Evolutionary conservation across 2,888 invertebrate species (phyloP).

Genomic region (Ophion obscuratus): DNA sequence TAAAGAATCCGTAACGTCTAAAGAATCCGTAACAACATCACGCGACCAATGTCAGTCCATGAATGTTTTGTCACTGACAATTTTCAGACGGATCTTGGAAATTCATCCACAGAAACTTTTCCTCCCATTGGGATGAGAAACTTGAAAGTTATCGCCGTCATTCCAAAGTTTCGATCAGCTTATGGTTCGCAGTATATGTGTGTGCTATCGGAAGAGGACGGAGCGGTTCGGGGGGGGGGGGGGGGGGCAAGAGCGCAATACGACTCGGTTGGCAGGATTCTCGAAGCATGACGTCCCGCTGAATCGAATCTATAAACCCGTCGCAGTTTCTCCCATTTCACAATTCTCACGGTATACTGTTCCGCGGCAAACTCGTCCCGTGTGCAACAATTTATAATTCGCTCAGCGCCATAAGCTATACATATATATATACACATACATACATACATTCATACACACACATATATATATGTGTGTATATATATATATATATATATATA

Average conservation of each 20-base stretch:
- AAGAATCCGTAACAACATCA: not conserved
- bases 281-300: constrained; percentile 7
- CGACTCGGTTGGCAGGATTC: constrained; percentile 8
- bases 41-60: not conserved
- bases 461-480: too few relatives aligned
- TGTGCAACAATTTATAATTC: constrained; percentile 30
- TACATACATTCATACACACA: too few relatives aligned
- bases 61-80: not conserved
- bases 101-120: not conserved
- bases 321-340: constrained; percentile 45
- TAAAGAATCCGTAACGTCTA: not conserved
- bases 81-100: not conserved
- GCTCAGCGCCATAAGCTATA: not conserved
- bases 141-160: constrained; percentile 11
- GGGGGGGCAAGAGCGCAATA: constrained; percentile 8
- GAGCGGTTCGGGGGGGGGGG: not conserved
- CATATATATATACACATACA: too few relatives aligned
- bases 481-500: too few relatives aligned
- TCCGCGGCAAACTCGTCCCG: not conserved
- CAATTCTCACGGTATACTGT: constrained; percentile 3
- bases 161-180: constrained; percentile 25
- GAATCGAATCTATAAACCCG: constrained; percentile 27
- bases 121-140: not conserved
- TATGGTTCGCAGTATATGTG: constrained; percentile 16
- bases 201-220: not conserved